Conservation (phyloP, 2,113 vertebrate species). For the Grantiella picta region DNA sequence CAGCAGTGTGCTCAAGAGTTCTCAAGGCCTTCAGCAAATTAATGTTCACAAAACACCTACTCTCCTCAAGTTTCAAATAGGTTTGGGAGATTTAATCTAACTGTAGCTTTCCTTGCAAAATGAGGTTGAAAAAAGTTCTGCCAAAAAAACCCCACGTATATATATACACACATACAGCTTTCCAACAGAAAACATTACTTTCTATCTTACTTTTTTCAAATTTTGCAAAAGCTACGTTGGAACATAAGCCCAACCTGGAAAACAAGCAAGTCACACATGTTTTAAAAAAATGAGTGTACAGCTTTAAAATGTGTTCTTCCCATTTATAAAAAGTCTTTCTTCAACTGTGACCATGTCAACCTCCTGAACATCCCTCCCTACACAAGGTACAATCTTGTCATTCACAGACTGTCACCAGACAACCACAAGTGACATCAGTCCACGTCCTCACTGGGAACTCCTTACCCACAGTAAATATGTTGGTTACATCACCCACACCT, state of each 20-base stretch:
- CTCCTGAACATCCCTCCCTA: neutral
- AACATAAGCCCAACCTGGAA: neutral
- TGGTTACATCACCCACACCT: neutral
- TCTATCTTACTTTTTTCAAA: neutral
- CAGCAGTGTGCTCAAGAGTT: neutral
- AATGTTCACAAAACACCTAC: neutral
- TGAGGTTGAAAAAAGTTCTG: neutral
- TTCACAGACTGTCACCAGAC: neutral
- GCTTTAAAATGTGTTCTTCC: neutral
- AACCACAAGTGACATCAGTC: neutral
- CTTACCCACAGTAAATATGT: neutral
- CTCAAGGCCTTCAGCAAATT: neutral
- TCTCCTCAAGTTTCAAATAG: neutral
- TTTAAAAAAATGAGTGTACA: neutral
- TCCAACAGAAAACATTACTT: neutral
- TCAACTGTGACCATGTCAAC: neutral
- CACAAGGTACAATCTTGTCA: neutral
- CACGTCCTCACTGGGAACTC: neutral
- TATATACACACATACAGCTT: rapidly evolving
- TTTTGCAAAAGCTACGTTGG: neutral
- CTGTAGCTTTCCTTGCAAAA: neutral
- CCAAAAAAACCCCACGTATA: neutral
- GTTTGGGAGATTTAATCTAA: neutral
- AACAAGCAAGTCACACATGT: neutral
- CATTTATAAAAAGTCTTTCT: neutral